Conservation (phyloP, 1,140 invertebrate genomes). For the Drosophila pectinifera region DNA sequence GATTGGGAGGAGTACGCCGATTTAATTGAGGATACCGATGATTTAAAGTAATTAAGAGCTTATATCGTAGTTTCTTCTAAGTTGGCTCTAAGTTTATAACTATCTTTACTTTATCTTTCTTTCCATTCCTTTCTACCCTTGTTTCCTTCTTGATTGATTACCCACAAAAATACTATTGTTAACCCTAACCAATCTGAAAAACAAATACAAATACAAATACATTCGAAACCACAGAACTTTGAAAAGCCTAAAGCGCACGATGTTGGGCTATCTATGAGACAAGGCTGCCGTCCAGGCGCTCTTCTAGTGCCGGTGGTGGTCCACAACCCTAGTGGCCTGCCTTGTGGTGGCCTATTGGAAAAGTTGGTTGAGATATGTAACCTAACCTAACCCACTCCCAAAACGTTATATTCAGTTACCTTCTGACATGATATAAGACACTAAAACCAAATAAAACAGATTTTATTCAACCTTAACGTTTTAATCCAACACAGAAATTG, state of each 20-base stretch:
- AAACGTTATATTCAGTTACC: slow-evolving; percentile 71
- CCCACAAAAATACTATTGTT: slow-evolving; percentile 46
- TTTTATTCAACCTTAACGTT: slow-evolving; percentile 51
- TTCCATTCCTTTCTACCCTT: slow-evolving; percentile 77
- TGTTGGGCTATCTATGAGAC: slow-evolving; percentile 81
- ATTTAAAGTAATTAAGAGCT: slow-evolving; percentile 85
- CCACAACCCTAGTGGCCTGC: slow-evolving; percentile 36
- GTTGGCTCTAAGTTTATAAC: slow-evolving; percentile 83
- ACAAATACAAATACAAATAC: slow-evolving; percentile 19
- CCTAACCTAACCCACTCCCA: slow-evolving; percentile 30
- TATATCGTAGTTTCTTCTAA: slow-evolving; percentile 85
- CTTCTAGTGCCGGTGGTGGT: slow-evolving; percentile 65
- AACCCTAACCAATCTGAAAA: slow-evolving; percentile 13
- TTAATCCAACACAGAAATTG: slow-evolving; percentile 20
- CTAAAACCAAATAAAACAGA: slow-evolving; percentile 60
- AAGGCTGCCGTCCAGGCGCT: slow-evolving; percentile 65
- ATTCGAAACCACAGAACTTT: slow-evolving; percentile 73
- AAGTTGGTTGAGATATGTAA: slow-evolving; percentile 68
- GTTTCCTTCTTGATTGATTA: slow-evolving; percentile 64
- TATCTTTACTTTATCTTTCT: slow-evolving; percentile 72
- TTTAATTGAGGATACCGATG: slow-evolving; percentile 85
- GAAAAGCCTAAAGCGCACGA: slow-evolving; percentile 79
- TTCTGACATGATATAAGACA: slow-evolving; percentile 81
- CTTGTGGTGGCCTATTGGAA: slow-evolving; percentile 65
- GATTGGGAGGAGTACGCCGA: slow-evolving; percentile 85